phyloP scores from a whole-genome alignment of 2,888 invertebrate species.

The Drosophila colorata region DNA sequence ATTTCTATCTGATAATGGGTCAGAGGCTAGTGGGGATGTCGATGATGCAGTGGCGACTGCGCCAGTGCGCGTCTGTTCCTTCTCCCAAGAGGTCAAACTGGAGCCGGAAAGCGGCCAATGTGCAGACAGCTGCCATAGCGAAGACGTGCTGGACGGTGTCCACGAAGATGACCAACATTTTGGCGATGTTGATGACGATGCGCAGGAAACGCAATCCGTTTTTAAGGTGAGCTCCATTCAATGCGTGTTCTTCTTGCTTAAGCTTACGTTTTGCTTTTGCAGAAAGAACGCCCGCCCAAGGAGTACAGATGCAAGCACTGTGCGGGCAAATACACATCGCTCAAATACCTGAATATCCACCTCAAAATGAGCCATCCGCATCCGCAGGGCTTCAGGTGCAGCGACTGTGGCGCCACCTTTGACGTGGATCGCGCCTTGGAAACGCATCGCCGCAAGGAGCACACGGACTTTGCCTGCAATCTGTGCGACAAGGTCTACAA shows the following conservation, averaged over 20 bases:
- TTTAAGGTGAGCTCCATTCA: constrained; percentile 47
- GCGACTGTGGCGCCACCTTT: constrained; percentile 61
- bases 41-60: neutral
- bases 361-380: constrained; percentile 68
- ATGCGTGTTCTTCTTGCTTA: neutral
- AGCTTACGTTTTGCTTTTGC: neutral
- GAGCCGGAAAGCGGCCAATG: constrained; percentile 5
- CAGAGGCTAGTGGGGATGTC: constrained; percentile 11
- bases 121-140: constrained; percentile 10
- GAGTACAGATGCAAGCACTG: constrained; percentile 61
- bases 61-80: constrained; percentile 16
- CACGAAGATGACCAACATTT: neutral
- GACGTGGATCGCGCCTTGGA: constrained; percentile 61
- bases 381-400: constrained; percentile 66
- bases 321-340: constrained; percentile 55
- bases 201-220: constrained; percentile 33
- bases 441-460: constrained; percentile 65
- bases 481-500: constrained; percentile 74
- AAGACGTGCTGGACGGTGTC: constrained; percentile 11
- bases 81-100: constrained; percentile 13
- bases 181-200: constrained; percentile 16
- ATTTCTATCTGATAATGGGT: constrained; percentile 8
- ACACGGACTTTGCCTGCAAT: constrained; percentile 62
- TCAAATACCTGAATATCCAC: constrained; percentile 64
- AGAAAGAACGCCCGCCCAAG: constrained; percentile 49